These are phyloP conservation scores for Ceraclea dissimilis DNA, from an alignment of 2,888 invertebrate genomes.

Conservation along the genomic window DNA sequence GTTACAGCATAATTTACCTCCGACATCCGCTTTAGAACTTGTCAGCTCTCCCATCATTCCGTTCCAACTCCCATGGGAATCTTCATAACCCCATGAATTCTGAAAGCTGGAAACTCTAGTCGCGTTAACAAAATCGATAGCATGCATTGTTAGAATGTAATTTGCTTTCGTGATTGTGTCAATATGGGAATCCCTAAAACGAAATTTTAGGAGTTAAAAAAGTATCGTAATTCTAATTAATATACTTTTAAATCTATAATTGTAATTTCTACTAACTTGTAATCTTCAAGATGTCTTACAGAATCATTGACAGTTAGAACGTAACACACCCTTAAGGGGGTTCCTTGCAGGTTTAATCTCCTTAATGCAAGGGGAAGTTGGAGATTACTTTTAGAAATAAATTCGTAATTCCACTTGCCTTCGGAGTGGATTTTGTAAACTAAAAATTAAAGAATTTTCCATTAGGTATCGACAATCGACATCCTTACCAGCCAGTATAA, in stretches of 20 bases:
- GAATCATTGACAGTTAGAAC: constrained; percentile 55
- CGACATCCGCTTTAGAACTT: constrained; percentile 52
- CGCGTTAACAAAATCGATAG: constrained; percentile 51
- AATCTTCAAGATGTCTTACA: constrained; percentile 52
- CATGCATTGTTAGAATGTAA: constrained; percentile 50
- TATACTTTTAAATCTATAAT: background rate
- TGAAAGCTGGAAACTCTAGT: constrained; percentile 46
- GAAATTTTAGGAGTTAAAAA: too few relatives aligned
- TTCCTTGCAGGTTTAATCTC: constrained; percentile 42
- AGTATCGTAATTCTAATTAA: too few relatives aligned
- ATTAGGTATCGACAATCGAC: background rate
- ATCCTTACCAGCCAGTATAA: too few relatives aligned
- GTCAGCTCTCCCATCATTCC: constrained; percentile 59
- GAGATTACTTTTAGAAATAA: constrained; percentile 6
- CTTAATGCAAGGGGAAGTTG: constrained; percentile 33
- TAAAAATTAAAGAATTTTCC: background rate
- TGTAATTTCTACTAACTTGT: constrained; percentile 36
- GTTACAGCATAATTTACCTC: constrained; percentile 36
- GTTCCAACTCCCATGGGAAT: constrained; percentile 50
- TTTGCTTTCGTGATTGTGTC: constrained; percentile 60
- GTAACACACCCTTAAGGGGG: constrained; percentile 46
- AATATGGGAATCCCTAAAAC: constrained; percentile 39
- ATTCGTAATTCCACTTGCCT: constrained; percentile 1
- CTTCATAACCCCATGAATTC: constrained; percentile 55
- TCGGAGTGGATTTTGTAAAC: constrained; percentile 4